Evolutionary conservation across 2,888 invertebrate genomes (phyloP), one percentile per base, ranked within the genome.

Genomic region (Caenorhabditis sulstoni): DNA sequence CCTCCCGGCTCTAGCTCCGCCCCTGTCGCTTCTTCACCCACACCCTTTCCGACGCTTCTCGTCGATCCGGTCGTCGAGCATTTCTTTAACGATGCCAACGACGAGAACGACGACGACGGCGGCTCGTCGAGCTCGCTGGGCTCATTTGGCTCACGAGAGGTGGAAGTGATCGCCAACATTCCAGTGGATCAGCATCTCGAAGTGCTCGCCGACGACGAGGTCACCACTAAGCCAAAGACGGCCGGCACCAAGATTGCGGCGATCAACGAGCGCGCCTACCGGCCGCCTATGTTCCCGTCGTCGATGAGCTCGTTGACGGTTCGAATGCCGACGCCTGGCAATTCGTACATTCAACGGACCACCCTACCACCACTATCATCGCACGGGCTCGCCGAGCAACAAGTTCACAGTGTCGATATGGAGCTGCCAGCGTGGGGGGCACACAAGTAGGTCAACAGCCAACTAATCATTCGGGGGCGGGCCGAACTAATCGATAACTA

Each of bases 251-350:
- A 71, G 39, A 37, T 71, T 0, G 35, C 55, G 39, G 23, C 35
- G 7, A 52, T 71, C 22, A 71, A 71, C 18, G 35, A 64, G 8
- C 47, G 53, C 39, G 71, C 71, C 35, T 71, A 71, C 22, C 44
- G 41, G 1, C 71, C 70, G 16, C 70, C 71, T 3, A 71, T 71
- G 71, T 71, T 71, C 14, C 57, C 71, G 3, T 23, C 57, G 8
- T 11, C 71, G 2, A 41, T 71, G 50, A 44, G 44, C 20, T 64
- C 64, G 0, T 14, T 39, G 39, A 18, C 57, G 16, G 41, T 71
- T 23, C 53, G 37, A 39, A 71, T 71, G 71, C 22, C 29, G 3
- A 20, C 20, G 3, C 29, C 49, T 3, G 41, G 50, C 1, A 64
- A 71, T n/a, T 49, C 71, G 8, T 71, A 57, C 41, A 7, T 57